A percentile compares a stretch with the other conserved stretches of the same genome.
Conservation (phyloP, 2,113 vertebrate genomes). For the Crotalus tigris region DNA sequence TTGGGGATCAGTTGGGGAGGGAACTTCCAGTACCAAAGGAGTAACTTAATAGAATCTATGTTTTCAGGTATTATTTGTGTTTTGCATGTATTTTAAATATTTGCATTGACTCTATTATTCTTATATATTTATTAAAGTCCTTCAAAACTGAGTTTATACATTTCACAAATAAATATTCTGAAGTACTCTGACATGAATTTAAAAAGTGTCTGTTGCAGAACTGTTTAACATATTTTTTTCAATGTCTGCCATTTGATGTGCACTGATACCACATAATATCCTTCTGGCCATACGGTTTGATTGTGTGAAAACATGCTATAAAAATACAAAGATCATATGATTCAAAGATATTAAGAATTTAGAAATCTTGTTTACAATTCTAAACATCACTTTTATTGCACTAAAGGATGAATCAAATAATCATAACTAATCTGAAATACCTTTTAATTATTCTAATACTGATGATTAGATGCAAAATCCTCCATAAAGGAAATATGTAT, state of each 20-base stretch:
- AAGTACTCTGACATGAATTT: not conserved
- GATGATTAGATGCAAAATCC: not conserved
- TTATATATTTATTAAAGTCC: not conserved
- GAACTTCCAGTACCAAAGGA: not conserved
- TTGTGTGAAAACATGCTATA: not conserved
- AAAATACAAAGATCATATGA: not conserved
- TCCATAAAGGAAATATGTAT: not conserved
- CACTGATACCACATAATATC: not conserved
- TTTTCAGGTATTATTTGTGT: not conserved
- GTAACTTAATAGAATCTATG: not conserved
- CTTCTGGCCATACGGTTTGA: not conserved
- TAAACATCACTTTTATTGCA: not conserved
- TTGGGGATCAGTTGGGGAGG: not conserved
- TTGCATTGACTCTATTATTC: not conserved
- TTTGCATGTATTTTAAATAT: not conserved
- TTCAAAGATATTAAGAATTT: not conserved
- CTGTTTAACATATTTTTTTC: not conserved
- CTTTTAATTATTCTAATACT: not conserved
- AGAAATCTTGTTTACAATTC: not conserved
- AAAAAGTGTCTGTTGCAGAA: not conserved
- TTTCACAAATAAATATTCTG: not conserved
- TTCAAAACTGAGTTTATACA: not conserved
- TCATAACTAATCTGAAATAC: not conserved
- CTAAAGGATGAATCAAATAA: not conserved
- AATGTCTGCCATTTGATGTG: not conserved